These are phyloP conservation scores for Argyrosomus regius DNA, from an alignment of 2,797 vertebrate species.

Conservation along the genomic window DNA sequence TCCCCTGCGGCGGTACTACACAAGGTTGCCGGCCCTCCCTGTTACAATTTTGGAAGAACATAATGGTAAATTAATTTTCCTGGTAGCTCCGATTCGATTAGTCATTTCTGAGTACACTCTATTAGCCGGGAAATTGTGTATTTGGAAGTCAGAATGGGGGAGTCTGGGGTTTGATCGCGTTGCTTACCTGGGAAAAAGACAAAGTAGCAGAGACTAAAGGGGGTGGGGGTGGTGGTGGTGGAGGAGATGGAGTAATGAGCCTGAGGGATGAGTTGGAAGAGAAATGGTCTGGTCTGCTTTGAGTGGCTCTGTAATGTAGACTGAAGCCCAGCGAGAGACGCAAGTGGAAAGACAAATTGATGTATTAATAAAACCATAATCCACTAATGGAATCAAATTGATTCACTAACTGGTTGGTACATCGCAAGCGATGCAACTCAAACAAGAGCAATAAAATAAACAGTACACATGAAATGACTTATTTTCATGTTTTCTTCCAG, in stretches of 20 bases:
- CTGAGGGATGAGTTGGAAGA: conserved; percentile 43
- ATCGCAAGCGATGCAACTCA: conserved; percentile 16
- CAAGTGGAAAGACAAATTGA: conserved; percentile 46
- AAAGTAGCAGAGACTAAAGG: not conserved
- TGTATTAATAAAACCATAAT: conserved; percentile 57
- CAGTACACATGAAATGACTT: not conserved
- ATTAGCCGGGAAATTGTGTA: conserved; percentile 70
- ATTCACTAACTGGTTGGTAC: conserved; percentile 39
- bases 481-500: too few species aligned
- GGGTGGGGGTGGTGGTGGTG: not conserved
- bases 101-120: conserved; percentile 76
- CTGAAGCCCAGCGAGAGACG: conserved; percentile 9
- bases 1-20: conserved; percentile 73
- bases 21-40: conserved; percentile 78
- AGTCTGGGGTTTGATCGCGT: conserved; percentile 41
- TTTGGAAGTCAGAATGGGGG: conserved; percentile 58
- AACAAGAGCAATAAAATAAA: conserved; percentile 24
- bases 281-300: conserved; percentile 26
- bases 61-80: conserved; percentile 80
- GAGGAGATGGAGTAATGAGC: conserved; percentile 33
- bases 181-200: conserved; percentile 43
- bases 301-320: conserved; percentile 43
- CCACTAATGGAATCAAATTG: conserved; percentile 54
- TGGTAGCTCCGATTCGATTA: conserved; percentile 74
- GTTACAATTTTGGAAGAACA: conserved; percentile 75